These are phyloP conservation scores for Ascaphus truei DNA, from an alignment of 2,113 vertebrate genomes.

Conservation along the genomic window DNA sequence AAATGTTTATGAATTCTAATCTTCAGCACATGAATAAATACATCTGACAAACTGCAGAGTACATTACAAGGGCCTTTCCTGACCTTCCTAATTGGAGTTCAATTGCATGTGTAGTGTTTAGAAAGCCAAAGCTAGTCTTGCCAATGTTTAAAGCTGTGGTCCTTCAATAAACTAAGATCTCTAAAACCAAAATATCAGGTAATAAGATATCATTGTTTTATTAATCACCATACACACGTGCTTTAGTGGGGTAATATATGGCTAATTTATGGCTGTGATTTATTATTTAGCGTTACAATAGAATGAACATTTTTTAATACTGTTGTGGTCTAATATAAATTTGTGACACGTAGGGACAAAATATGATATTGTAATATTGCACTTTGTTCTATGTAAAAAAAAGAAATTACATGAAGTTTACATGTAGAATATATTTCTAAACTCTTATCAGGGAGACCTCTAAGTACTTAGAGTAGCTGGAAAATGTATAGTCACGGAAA, in stretches of 20 bases:
- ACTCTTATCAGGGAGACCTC: no score
- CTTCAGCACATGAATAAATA: constrained; percentile 78
- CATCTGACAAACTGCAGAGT: constrained; percentile 73
- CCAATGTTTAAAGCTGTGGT: constrained; percentile 40
- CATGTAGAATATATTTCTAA: no score
- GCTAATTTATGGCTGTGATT: constrained; percentile 45
- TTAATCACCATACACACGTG: constrained; percentile 61
- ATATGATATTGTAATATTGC: no score
- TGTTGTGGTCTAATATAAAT: no score
- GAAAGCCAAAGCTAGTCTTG: constrained; percentile 48
- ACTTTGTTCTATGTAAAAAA: no score
- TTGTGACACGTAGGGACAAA: no score
- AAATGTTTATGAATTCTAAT: constrained; percentile 80
- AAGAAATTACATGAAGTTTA: no score
- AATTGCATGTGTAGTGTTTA: constrained; percentile 56
- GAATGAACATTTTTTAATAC: no score
- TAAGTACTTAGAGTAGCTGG: no score
- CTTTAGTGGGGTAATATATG: constrained; percentile 44
- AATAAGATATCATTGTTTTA: constrained; percentile 66
- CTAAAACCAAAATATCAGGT: constrained; percentile 53
- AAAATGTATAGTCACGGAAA: no score
- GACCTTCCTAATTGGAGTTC: constrained; percentile 73
- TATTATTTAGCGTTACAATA: no score
- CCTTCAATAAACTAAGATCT: constrained; percentile 31
- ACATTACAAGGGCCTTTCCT: constrained; percentile 56